Evolutionary conservation across 1,140 invertebrate species (phyloP), one percentile per base, ranked within the genome.

Genomic region (Macrotrachela quadricornifera): DNA sequence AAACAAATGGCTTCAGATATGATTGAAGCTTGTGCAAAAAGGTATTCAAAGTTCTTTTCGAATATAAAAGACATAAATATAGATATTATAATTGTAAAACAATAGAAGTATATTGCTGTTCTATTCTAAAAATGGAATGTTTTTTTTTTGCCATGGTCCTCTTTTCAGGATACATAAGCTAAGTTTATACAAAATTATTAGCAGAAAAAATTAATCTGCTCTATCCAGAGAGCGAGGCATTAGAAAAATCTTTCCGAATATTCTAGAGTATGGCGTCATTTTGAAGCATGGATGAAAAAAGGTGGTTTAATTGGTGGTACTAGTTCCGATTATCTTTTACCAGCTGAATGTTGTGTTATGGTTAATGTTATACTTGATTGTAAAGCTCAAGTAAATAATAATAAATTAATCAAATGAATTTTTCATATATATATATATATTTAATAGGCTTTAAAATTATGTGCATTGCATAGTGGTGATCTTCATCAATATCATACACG

Each of bases 1-100:
- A 97, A 97, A 72, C 74, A 91, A 56, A 96, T 99, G 87, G 90
- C 92, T 21, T 84, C 83, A 60, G 92, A 99, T 70, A 96, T 97
- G 88, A 92, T 97, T 64, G 91, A 97, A 68, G 88, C 88, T 10
- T 95, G 90, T 63, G 90, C 94, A 57, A 85, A 91, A 70, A 79
- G 85, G 73, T 90, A 50, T 50, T n/a, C n/a, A n/a, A n/a, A n/a
- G n/a, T n/a, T n/a, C n/a, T n/a, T n/a, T n/a, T n/a, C n/a, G n/a
- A n/a, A n/a, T n/a, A n/a, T n/a, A n/a, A n/a, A n/a, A n/a, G n/a
- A n/a, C n/a, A n/a, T n/a, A n/a, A n/a, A n/a, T n/a, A n/a, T n/a
- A n/a, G n/a, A n/a, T n/a, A n/a, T n/a, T n/a, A n/a, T n/a, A n/a
- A n/a, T n/a, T n/a, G n/a, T n/a, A n/a, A n/a, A n/a, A n/a, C n/a